A percentile compares a stretch with the other conserved stretches of the same genome.
Conservation (phyloP, 2,797 vertebrate genomes). For the Labeo calbasu region DNA sequence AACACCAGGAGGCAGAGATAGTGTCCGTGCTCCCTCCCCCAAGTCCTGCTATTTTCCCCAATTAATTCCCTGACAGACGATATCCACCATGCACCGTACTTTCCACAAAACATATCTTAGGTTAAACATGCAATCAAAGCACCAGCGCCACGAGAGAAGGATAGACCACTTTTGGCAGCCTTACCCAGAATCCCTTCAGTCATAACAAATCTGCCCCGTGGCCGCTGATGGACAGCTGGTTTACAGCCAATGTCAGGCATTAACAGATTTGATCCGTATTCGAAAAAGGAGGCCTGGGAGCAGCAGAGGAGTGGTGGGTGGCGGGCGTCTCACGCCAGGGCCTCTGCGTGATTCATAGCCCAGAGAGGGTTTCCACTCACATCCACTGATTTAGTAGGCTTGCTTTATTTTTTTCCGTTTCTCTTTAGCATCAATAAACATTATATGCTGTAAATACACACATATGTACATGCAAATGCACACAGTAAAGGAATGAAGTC, state of each 20-base stretch:
- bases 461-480: background rate
- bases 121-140: constrained; percentile 68
- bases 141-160: constrained; percentile 47
- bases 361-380: constrained; percentile 58
- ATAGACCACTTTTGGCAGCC: constrained; percentile 43
- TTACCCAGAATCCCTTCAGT: constrained; percentile 62
- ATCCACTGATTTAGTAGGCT: constrained; percentile 56
- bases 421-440: constrained; percentile 5
- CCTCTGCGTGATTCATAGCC: constrained; percentile 63
- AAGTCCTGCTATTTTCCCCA: constrained; percentile 48
- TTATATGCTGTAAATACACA: background rate
- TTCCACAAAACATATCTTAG: constrained; percentile 52
- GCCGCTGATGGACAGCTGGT: constrained; percentile 67
- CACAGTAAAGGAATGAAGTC: background rate
- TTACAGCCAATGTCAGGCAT: constrained; percentile 72
- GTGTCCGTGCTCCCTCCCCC: constrained; percentile 9
- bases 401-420: constrained; percentile 11
- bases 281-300: constrained; percentile 55
- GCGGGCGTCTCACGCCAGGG: constrained; percentile 58
- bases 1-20: constrained; percentile 41
- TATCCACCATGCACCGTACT: constrained; percentile 50
- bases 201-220: constrained; percentile 60
- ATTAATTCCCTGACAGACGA: constrained; percentile 58
- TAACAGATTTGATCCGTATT: constrained; percentile 75
- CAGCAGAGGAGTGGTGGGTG: constrained; percentile 51